Evolutionary conservation across 2,113 vertebrate species (phyloP).

Genomic region (Silurus asotus): DNA sequence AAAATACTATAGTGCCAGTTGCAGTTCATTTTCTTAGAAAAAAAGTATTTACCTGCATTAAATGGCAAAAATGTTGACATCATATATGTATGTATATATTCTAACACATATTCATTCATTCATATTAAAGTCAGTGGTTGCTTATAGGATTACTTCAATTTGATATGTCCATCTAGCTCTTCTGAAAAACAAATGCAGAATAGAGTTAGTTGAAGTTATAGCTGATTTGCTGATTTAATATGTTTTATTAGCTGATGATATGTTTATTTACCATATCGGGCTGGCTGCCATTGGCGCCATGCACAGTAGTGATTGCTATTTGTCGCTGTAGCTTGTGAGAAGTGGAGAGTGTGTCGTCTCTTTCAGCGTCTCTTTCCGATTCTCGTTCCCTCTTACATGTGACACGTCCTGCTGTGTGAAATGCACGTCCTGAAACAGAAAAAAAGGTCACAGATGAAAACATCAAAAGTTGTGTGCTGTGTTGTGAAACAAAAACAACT

Average conservation of each 20-base stretch:
- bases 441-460: background rate
- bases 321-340: constrained; percentile 71
- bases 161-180: constrained; percentile 36
- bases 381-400: constrained; percentile 71
- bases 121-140: background rate
- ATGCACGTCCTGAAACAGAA: constrained; percentile 57
- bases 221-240: background rate
- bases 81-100: background rate
- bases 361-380: constrained; percentile 63
- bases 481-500: background rate
- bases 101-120: background rate
- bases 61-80: constrained; percentile 18
- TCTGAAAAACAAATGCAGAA: constrained; percentile 37
- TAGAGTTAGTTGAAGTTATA: background rate
- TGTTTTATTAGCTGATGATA: background rate
- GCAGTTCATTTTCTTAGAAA: constrained; percentile 10
- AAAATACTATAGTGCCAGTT: background rate
- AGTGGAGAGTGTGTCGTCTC: constrained; percentile 57
- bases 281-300: constrained; percentile 22
- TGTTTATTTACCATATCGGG: constrained; percentile 28
- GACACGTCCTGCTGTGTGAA: constrained; percentile 60
- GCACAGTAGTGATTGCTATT: constrained; percentile 60
- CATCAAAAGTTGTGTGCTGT: background rate
- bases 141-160: background rate
- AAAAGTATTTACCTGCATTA: constrained; percentile 3